These are phyloP conservation scores for Gastracanthus pulcherrimus DNA, from an alignment of 2,888 invertebrate species.

Conservation along the genomic window DNA sequence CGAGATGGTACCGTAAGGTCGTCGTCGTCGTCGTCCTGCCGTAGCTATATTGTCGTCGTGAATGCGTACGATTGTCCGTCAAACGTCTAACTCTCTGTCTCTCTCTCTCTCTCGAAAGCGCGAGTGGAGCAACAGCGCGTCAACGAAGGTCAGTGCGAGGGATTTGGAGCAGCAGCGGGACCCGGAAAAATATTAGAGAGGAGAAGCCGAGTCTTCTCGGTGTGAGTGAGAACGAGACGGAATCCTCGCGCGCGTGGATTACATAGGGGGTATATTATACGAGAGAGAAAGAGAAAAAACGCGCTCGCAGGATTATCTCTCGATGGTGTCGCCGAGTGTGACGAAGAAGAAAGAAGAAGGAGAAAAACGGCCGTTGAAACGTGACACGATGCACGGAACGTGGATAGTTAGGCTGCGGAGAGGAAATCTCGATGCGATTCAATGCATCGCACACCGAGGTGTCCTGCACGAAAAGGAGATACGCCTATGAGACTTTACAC, in stretches of 20 bases:
- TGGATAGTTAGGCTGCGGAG: conserved; percentile 53
- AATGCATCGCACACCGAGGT: neutral
- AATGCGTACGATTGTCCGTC: too few relatives aligned
- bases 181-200: too few relatives aligned
- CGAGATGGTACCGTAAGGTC: conserved; percentile 59
- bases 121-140: too few relatives aligned
- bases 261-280: neutral
- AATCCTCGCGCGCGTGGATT: neutral
- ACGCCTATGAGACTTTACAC: neutral
- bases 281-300: too few relatives aligned
- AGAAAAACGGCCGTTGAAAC: conserved; percentile 57
- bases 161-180: too few relatives aligned
- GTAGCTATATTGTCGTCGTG: too few relatives aligned
- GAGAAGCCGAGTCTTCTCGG: too few relatives aligned
- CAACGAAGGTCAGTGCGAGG: neutral
- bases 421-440: conserved; percentile 19
- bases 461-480: neutral
- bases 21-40: too few relatives aligned
- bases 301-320: neutral
- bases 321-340: neutral
- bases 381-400: conserved; percentile 59
- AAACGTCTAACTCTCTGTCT: too few relatives aligned
- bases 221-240: neutral
- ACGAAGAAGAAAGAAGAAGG: too few relatives aligned
- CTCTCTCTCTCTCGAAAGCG: too few relatives aligned